Percentiles rank a stretch among this genome's conserved stretches.
phyloP scores from a whole-genome alignment of 2,113 vertebrate genomes.

The Barnardius zonarius region DNA sequence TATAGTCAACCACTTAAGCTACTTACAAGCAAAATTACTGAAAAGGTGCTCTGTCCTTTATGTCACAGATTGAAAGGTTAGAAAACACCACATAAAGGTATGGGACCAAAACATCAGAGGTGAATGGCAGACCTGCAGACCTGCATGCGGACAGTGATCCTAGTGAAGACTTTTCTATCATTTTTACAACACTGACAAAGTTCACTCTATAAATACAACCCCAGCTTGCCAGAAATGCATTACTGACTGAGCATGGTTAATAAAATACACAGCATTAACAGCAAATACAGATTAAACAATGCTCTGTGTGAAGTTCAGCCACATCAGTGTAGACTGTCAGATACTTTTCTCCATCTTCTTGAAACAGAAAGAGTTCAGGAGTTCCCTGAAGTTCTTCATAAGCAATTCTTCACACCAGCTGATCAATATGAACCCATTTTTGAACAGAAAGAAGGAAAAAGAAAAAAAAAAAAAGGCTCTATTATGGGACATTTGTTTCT shows the following conservation, averaged over 20 bases:
- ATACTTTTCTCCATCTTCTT: not conserved
- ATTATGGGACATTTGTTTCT: not conserved
- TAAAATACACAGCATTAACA: not conserved
- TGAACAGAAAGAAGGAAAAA: not conserved
- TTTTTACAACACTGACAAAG: not conserved
- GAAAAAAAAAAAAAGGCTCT: not conserved
- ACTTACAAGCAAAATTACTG: not conserved
- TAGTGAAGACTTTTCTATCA: not conserved
- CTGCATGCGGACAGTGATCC: accelerated
- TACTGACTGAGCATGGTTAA: not conserved
- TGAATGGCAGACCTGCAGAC: not conserved
- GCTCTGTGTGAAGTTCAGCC: not conserved
- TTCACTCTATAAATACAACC: not conserved
- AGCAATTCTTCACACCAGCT: not conserved
- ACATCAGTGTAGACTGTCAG: not conserved
- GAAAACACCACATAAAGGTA: not conserved
- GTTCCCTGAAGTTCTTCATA: not conserved
- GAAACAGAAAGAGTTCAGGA: not conserved
- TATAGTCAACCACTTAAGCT: not conserved
- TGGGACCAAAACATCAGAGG: not conserved
- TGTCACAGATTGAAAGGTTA: not conserved
- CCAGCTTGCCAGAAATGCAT: not conserved
- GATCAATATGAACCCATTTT: not conserved
- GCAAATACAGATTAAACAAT: not conserved
- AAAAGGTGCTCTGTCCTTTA: not conserved